phyloP scores from a whole-genome alignment of 37 sponge, comb jelly and placozoan species.

The Haliclona indistincta region DNA sequence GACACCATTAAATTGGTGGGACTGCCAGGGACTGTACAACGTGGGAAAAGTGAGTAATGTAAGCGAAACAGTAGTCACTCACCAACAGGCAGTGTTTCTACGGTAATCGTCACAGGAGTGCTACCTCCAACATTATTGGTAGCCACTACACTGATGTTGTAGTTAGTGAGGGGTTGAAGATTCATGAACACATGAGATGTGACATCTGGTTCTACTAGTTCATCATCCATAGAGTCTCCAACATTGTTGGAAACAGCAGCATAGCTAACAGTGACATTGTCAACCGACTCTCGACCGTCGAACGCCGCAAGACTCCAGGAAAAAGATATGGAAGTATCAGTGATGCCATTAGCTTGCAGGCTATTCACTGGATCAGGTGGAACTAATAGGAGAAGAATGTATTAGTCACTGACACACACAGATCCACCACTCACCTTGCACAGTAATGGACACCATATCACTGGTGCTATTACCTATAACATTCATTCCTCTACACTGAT shows the following conservation, averaged over 20 bases:
- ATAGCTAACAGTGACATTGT: neutral
- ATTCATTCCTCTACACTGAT: constrained; percentile 21
- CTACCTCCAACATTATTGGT: constrained; percentile 14
- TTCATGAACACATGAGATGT: neutral
- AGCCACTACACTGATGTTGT: constrained; percentile 14
- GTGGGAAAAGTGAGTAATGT: neutral
- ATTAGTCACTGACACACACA: neutral
- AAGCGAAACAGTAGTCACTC: neutral
- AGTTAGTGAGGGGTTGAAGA: neutral
- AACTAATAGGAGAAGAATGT: constrained; percentile 14
- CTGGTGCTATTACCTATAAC: constrained; percentile 3
- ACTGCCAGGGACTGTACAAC: too few species aligned
- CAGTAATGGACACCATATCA: neutral
- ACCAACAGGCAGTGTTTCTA: constrained; percentile 20
- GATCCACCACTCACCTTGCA: constrained; percentile 26
- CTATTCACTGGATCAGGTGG: constrained; percentile 31
- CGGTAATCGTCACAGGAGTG: neutral
- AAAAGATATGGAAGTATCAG: neutral
- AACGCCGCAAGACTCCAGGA: constrained; percentile 8
- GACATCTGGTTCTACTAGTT: neutral
- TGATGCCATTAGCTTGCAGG: neutral
- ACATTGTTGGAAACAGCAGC: too few species aligned
- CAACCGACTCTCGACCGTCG: constrained; percentile 23
- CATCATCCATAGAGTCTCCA: neutral
- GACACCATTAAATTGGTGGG: too few species aligned